Evolutionary conservation across 1,140 invertebrate genomes (phyloP).

Genomic region (Idris sp.): DNA sequence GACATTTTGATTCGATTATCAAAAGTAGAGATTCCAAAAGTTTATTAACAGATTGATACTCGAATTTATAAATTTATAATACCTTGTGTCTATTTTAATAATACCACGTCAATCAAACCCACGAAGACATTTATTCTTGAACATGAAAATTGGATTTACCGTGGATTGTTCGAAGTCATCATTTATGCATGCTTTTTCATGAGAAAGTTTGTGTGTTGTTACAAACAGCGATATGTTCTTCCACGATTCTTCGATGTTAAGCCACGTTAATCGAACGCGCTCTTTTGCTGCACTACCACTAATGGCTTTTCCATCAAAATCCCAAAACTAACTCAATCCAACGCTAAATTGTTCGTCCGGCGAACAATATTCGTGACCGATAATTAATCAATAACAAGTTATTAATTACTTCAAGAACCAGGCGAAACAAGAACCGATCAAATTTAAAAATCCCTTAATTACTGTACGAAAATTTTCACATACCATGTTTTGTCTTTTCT

Average conservation of each 20-base stretch:
- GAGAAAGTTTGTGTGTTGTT: slow-evolving; percentile 32
- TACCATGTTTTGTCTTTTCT: no score
- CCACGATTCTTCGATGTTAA: slow-evolving; percentile 25
- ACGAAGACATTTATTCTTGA: slow-evolving; percentile 32
- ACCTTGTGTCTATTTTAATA: slow-evolving; percentile 25
- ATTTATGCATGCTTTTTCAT: slow-evolving; percentile 41
- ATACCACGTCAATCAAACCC: slow-evolving; percentile 19
- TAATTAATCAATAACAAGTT: slow-evolving; percentile 70
- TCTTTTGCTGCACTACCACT: slow-evolving; percentile 43
- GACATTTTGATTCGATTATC: slow-evolving; percentile 4
- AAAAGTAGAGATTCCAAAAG: slow-evolving; percentile 2
- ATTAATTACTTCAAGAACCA: slow-evolving; percentile 64
- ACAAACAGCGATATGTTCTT: slow-evolving; percentile 50
- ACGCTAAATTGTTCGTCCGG: slow-evolving; percentile 44
- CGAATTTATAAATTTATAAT: slow-evolving; percentile 31
- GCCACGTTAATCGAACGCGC: slow-evolving; percentile 44
- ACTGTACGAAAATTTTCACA: no score
- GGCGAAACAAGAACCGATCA: slow-evolving; percentile 1
- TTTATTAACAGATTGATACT: slow-evolving; percentile 5
- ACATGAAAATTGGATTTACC: slow-evolving; percentile 37
- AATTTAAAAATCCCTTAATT: slow-evolving; percentile 14
- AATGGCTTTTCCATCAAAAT: slow-evolving; percentile 66
- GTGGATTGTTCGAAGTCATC: slow-evolving; percentile 26
- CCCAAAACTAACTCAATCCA: slow-evolving; percentile 63
- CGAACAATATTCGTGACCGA: slow-evolving; percentile 42